A percentile compares a stretch with the other conserved stretches of the same genome.
These are phyloP conservation scores for Hypanus sabinus DNA, from an alignment of 2,113 vertebrate genomes.

Conservation along the genomic window DNA sequence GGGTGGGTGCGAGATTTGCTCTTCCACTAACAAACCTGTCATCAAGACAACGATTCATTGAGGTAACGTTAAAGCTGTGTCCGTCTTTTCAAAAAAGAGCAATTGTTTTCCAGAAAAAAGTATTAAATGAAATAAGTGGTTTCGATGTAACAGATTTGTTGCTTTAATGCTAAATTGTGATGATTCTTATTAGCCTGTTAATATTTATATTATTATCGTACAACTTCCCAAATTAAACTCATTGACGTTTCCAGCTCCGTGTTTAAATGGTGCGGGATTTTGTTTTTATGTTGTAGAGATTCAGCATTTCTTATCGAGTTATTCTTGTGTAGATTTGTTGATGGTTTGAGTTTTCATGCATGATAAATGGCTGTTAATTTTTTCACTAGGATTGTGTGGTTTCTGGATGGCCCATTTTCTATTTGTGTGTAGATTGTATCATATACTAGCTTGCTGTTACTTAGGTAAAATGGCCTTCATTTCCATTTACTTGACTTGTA, in stretches of 20 bases:
- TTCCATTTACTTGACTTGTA: not conserved
- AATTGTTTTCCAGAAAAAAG: not conserved
- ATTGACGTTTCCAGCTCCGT: not conserved
- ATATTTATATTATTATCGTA: not conserved
- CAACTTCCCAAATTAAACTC: too few species aligned
- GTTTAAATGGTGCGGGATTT: not conserved
- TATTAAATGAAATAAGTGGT: not conserved
- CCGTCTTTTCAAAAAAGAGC: not conserved
- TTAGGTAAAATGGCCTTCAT: too few species aligned
- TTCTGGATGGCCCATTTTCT: not conserved
- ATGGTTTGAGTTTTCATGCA: not conserved
- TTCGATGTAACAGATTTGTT: not conserved
- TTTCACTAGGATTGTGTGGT: not conserved
- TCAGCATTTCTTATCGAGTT: slow-evolving; percentile 7
- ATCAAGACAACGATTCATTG: not conserved
- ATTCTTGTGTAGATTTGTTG: slow-evolving; percentile 25
- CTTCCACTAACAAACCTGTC: too few species aligned
- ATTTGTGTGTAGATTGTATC: not conserved
- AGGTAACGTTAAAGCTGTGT: not conserved
- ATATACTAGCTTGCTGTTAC: not conserved
- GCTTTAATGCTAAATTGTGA: not conserved
- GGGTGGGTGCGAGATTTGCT: not conserved
- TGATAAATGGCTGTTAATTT: too few species aligned
- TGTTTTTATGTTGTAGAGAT: not conserved
- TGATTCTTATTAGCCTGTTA: not conserved